Evolutionary conservation across 2,888 invertebrate species (phyloP).

Genomic region (Galeopsomyia nigrocyanea): DNA sequence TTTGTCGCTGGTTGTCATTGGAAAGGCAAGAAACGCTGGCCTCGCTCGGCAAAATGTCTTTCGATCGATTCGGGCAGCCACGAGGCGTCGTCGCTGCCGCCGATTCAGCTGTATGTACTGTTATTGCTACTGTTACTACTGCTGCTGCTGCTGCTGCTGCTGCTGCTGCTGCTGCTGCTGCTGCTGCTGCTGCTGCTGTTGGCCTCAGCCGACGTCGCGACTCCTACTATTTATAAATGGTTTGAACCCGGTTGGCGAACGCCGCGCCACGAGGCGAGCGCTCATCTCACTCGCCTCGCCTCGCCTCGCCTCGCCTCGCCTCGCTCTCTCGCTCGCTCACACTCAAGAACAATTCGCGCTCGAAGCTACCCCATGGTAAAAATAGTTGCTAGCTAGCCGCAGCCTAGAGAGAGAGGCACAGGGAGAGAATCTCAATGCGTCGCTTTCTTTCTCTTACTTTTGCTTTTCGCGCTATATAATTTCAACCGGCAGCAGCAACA

Average conservation of each 20-base stretch:
- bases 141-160: too few species aligned
- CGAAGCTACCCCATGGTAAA: conserved; percentile 65
- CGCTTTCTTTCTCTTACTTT: conserved; percentile 2
- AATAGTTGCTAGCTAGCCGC: conserved; percentile 65
- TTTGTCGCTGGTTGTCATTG: too few species aligned
- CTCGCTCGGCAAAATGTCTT: not conserved
- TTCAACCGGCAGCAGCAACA: not conserved
- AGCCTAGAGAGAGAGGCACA: conserved; percentile 48
- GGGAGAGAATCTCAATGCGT: not conserved
- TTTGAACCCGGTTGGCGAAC: conserved; percentile 65
- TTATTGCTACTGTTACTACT: too few species aligned
- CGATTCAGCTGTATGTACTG: conserved; percentile 53
- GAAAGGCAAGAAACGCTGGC: not conserved
- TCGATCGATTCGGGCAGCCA: conserved; percentile 18
- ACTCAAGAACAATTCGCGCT: conserved; percentile 64
- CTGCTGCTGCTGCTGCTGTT: too few species aligned
- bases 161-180: too few species aligned
- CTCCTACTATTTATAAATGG: conserved; percentile 65
- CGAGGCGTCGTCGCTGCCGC: conserved; percentile 41
- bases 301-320: conserved; percentile 16
- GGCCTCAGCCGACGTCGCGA: conserved; percentile 50
- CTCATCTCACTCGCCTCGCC: conserved; percentile 16
- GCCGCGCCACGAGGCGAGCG: conserved; percentile 32
- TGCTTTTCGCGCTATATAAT: not conserved
- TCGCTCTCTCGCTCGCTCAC: conserved; percentile 51